A percentile compares a stretch with the other conserved stretches of the same genome.
Evolutionary conservation across 2,113 vertebrate species (phyloP).

Genomic region (Dolichallabes microphthalmus): DNA sequence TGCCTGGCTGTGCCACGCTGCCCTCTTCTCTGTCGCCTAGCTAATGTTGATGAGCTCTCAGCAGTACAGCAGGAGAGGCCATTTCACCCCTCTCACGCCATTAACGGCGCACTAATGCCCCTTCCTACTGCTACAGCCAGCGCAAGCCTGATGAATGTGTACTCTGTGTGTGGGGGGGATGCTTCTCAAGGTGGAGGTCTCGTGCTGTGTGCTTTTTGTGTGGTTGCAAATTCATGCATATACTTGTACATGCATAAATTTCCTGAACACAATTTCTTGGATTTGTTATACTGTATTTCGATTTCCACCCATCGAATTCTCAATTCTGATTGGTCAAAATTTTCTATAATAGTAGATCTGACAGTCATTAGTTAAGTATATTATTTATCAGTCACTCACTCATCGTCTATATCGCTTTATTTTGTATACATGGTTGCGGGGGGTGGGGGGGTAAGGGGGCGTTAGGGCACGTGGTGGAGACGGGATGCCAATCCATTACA

Average conservation of each 20-base stretch:
- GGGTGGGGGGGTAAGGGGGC: no score
- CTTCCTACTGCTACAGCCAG: slow-evolving; percentile 82
- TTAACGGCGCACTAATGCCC: slow-evolving; percentile 98
- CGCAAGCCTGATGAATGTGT: slow-evolving; percentile 25
- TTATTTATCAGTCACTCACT: no score
- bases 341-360: not conserved
- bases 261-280: slow-evolving; percentile 23
- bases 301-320: not conserved
- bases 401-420: no score
- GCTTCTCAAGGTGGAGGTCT: slow-evolving; percentile 38
- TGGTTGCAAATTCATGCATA: not conserved
- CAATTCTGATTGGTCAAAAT: not conserved
- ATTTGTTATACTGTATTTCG: not conserved
- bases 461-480: no score
- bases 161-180: not conserved
- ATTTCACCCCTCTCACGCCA: slow-evolving; percentile 97
- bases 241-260: not conserved
- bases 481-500: no score
- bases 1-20: slow-evolving; percentile 59
- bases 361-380: not conserved
- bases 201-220: slow-evolving; percentile 4
- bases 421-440: no score
- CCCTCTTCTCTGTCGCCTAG: slow-evolving; percentile 75
- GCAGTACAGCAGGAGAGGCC: slow-evolving; percentile 87
- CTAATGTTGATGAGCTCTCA: slow-evolving; percentile 94